Evolutionary conservation across 2,113 vertebrate species (phyloP).

Genomic region (Oncorhynchus kisutch): DNA sequence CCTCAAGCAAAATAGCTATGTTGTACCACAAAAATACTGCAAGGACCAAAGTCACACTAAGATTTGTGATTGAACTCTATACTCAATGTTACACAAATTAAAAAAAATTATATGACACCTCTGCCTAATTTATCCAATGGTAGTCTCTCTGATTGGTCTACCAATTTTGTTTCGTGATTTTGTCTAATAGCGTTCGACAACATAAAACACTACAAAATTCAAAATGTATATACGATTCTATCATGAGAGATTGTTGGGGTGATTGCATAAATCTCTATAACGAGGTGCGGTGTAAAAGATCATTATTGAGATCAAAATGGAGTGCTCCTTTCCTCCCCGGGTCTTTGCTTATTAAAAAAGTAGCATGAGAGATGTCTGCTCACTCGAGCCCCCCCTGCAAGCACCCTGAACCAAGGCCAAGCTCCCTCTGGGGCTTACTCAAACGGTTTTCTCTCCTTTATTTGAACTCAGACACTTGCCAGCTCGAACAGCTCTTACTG

Average conservation of each 20-base stretch:
- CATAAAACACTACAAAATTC: neutral
- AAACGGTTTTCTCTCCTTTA: neutral
- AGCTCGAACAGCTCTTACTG: neutral
- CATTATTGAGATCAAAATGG: neutral
- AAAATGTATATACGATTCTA: neutral
- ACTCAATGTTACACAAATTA: too few relatives aligned
- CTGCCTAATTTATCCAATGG: too few relatives aligned
- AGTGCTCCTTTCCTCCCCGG: neutral
- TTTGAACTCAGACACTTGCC: neutral
- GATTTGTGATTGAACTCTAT: too few relatives aligned
- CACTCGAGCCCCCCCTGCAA: neutral
- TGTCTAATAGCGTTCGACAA: neutral
- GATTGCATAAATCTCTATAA: constrained; percentile 2
- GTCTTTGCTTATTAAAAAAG: neutral
- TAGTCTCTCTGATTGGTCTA: too few relatives aligned
- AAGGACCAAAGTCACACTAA: neutral
- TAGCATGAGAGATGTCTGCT: neutral
- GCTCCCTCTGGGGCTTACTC: neutral
- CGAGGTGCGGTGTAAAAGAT: neutral
- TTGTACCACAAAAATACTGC: too few relatives aligned
- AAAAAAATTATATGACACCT: too few relatives aligned
- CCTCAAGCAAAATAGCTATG: too few relatives aligned
- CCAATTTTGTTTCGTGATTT: too few relatives aligned
- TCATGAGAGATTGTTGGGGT: neutral
- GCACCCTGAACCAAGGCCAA: neutral